Conservation (phyloP, 2,797 vertebrate genomes). For the Ambastaia sidthimunki region DNA sequence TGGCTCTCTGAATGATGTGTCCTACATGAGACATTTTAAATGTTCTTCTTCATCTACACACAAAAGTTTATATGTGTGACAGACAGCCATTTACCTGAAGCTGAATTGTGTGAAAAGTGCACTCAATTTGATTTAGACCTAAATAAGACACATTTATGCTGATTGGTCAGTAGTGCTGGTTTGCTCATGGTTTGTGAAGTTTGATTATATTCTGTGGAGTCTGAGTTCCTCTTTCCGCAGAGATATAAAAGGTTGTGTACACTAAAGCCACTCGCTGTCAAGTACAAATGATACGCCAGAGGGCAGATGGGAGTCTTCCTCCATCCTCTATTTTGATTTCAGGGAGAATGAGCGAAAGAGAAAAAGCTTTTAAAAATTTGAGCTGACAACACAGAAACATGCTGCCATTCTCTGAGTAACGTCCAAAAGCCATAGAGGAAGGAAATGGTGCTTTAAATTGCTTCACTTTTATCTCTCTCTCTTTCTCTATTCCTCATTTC, state of each 20-base stretch:
- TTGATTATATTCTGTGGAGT: background rate
- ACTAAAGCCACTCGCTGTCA: conserved; percentile 27
- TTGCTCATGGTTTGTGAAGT: too few relatives aligned
- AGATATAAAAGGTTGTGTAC: background rate
- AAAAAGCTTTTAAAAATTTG: conserved; percentile 43
- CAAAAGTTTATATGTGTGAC: background rate
- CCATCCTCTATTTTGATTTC: conserved; percentile 26
- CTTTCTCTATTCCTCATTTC: conserved; percentile 29
- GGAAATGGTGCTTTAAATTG: conserved; percentile 54
- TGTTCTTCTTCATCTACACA: background rate
- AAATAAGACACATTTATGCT: too few relatives aligned
- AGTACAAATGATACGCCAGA: conserved; percentile 34
- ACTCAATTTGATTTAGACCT: too few relatives aligned
- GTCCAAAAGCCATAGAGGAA: conserved; percentile 17
- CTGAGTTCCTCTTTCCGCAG: background rate
- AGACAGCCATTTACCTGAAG: too few relatives aligned
- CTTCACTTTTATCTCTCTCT: conserved; percentile 29
- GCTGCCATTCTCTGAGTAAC: conserved; percentile 33
- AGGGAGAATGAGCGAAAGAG: conserved; percentile 34
- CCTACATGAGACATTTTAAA: background rate
- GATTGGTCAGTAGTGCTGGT: too few relatives aligned
- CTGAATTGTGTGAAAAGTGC: too few relatives aligned
- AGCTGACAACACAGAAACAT: conserved; percentile 48
- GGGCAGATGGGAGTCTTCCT: conserved; percentile 32
- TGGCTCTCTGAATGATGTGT: background rate